Percentiles rank a stretch among this genome's conserved stretches.
phyloP scores from a whole-genome alignment of 2,113 vertebrate genomes.

The Petrocephalus microphthalmus region DNA sequence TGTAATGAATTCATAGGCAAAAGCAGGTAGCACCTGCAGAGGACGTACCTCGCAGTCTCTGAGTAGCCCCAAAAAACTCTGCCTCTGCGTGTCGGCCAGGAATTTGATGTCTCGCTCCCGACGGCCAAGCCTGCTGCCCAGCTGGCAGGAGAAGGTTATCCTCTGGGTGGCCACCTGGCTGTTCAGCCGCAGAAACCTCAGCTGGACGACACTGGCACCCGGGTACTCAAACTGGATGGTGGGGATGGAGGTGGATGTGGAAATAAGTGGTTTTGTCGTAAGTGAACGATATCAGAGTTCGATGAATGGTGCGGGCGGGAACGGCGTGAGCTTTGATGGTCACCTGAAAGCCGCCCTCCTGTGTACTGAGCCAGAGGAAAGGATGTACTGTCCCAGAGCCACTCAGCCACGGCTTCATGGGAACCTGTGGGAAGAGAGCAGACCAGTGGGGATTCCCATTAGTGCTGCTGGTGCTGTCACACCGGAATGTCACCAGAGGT shows the following conservation, averaged over 20 bases:
- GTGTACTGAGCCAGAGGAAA: constrained; percentile 74
- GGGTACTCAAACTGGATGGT: constrained; percentile 67
- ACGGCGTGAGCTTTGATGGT: not conserved
- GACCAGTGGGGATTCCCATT: not conserved
- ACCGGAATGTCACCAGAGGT: not conserved
- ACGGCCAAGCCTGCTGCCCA: constrained; percentile 45
- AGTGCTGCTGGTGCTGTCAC: not conserved
- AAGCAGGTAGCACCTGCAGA: not conserved
- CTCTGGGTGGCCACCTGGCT: constrained; percentile 64
- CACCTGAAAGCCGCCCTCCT: constrained; percentile 68
- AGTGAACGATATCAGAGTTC: not conserved
- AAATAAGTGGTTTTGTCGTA: not conserved
- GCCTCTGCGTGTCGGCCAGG: constrained; percentile 61
- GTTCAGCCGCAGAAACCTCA: constrained; percentile 76
- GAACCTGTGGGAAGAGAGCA: constrained; percentile 45
- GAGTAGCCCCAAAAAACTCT: constrained; percentile 64
- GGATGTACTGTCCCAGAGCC: constrained; percentile 42
- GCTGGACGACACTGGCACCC: constrained; percentile 69
- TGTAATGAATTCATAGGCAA: not conserved
- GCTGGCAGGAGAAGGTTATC: constrained; percentile 69
- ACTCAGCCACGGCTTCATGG: constrained; percentile 72
- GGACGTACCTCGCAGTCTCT: constrained; percentile 69
- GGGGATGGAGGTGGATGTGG: not conserved
- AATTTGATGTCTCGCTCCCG: constrained; percentile 61
- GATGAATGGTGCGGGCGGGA: not conserved